Evolutionary conservation across 2,888 invertebrate species (phyloP).

Genomic region (Griposia aprilina): DNA sequence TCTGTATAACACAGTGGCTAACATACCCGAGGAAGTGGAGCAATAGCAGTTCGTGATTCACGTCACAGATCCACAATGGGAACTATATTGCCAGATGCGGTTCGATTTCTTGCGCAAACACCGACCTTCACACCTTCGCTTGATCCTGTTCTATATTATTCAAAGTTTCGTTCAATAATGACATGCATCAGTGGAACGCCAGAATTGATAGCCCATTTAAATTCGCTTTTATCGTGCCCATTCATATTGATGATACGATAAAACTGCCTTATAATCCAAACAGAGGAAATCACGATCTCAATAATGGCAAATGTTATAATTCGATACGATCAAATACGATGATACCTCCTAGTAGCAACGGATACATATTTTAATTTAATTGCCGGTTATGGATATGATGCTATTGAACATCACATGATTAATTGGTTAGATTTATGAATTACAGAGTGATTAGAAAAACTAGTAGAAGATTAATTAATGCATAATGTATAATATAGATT

Average conservation of each 20-base stretch:
- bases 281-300: slow-evolving; percentile 58
- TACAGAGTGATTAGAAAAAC: slow-evolving; percentile 43
- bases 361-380: slow-evolving; percentile 38
- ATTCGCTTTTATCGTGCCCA: slow-evolving; percentile 58
- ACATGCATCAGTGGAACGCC: slow-evolving; percentile 47
- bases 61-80: slow-evolving; percentile 80
- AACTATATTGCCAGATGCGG: slow-evolving; percentile 79
- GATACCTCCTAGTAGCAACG: slow-evolving; percentile 32
- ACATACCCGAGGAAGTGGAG: slow-evolving; percentile 74
- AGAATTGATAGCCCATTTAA: slow-evolving; percentile 56
- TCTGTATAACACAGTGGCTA: slow-evolving; percentile 61
- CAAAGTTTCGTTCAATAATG: slow-evolving; percentile 54
- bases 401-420: slow-evolving; percentile 57
- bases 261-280: slow-evolving; percentile 48
- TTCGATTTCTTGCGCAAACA: slow-evolving; percentile 80
- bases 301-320: slow-evolving; percentile 41
- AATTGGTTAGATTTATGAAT: slow-evolving; percentile 55
- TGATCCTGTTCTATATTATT: slow-evolving; percentile 75
- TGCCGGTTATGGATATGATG: slow-evolving; percentile 30
- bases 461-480: slow-evolving; percentile 63
- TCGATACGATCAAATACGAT: slow-evolving; percentile 44
- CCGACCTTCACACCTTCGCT: slow-evolving; percentile 79
- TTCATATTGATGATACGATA: slow-evolving; percentile 51
- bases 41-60: slow-evolving; percentile 80
- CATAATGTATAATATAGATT: slow-evolving; percentile 60